Evolutionary conservation across 2,113 vertebrate genomes (phyloP), one percentile per base, ranked within the genome.

Genomic region (Canis aureus): DNA sequence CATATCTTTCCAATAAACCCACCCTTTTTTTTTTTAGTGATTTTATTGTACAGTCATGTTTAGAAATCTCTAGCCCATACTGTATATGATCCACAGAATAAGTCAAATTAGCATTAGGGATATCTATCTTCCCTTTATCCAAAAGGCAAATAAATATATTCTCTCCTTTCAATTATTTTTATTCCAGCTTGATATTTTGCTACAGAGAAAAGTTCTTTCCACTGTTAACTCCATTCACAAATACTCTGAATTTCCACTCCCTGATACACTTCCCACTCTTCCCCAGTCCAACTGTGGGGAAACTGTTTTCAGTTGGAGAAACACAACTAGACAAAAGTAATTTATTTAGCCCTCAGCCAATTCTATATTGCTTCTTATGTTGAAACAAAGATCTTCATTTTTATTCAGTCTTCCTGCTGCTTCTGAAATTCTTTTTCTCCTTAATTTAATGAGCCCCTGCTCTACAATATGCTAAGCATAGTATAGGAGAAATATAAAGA

Each of bases 381-480:
- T 69, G 86, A 93, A 83, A 35, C 81, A 60, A 88, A 92, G 64
- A 78, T 66, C 20, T 94, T 84, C 43, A 35, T 92, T 82, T 88
- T 76, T 69, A 55, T 62, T 43, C 51, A 23, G 6, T 43, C 80
- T 81, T 89, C 43, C 67, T 51, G 17, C 35, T 88, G 55, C 73
- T 62, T 88, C 51, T 35, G 5, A 73, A 64, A 93, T 79, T 53
- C 1, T 11, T 90, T 97, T 81, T 11, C 27, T 91, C 32, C 43
- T 93, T 93, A 64, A 73, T 53, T 89, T 87, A 83, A 57, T 64
- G 69, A 79, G 80, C 43, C 19, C 35, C 53, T 89, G 29, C 49
- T 49, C 82, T 95, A 12, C 64, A 19, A 92, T 53, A 22, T 1
- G 16, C 38, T 76, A 73, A 51, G 29, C 20, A 57, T 82, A 15